Evolutionary conservation across 2,797 vertebrate species (phyloP), one percentile per base, ranked within the genome.

Genomic region (Mycteria americana): DNA sequence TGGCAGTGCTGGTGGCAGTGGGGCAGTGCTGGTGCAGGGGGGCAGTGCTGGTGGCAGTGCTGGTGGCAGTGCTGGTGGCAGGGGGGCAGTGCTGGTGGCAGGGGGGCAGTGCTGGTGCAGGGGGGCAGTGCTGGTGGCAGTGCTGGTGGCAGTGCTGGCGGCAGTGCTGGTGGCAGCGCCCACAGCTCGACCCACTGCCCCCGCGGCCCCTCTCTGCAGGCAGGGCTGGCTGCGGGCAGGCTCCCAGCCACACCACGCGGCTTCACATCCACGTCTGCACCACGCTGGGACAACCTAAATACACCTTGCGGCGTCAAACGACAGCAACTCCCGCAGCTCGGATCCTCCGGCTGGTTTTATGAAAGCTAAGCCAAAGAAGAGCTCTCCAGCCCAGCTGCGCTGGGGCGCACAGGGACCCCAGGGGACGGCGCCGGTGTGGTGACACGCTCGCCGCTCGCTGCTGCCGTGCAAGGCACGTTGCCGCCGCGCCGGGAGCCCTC

Each of bases 241-340:
- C 74, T 77, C 56, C 22, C 69, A 9, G 3, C 31, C 7, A 5
- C 74, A 5, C 8, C 2, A 31, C 3, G 14, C 64, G 41, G 23
- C 83, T 41, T 24, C 86, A 14, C 54, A 17, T 3, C 37, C 11
- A 0, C 4, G 2, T 14, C 13, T 33, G 3, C 41, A 22, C 31
- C n/a, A 3, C 2, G 1, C 64, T 18, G 45, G 60, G 41, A 31
- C 50, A 21, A 6, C 30, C 75, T 2, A 0, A 0, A 0, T 1
- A 6, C 57, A 7, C 57, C 76, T 7, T 4, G 72, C 1, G 28
- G 41, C 67, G 24, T 2, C 50, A 18, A 41, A 67, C 3, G 0
- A 2, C 84, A 15, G 86, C 89, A 43, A 0, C 62, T 77, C 28
- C 41, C 0, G 13, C 60, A 30, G 24, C 83, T 9, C 12, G 17